A percentile compares a stretch with the other conserved stretches of the same genome.
Evolutionary conservation across 2,113 vertebrate species (phyloP).

Genomic region (Marcusenius ussheri): DNA sequence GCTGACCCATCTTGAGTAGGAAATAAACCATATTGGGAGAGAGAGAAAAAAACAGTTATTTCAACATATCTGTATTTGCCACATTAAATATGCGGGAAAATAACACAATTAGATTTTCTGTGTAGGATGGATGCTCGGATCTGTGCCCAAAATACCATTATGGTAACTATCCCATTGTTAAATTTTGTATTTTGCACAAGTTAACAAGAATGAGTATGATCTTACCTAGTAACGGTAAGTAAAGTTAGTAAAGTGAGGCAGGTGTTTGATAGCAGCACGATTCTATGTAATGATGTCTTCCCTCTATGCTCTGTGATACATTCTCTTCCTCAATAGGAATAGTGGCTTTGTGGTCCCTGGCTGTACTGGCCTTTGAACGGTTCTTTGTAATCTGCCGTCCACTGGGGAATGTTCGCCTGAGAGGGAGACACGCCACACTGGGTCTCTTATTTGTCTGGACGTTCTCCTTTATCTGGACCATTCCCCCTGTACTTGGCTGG

Average conservation of each 20-base stretch:
- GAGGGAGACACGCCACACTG: slow-evolving; percentile 62
- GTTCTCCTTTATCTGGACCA: slow-evolving; percentile 81
- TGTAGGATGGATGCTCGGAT: not conserved
- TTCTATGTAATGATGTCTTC: not conserved
- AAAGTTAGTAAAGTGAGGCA: not conserved
- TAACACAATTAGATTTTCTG: not conserved
- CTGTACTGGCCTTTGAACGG: slow-evolving; percentile 76
- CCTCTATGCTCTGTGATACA: not conserved
- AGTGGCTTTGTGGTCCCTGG: slow-evolving; percentile 79
- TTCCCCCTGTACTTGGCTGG: slow-evolving; percentile 79
- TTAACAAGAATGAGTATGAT: not conserved
- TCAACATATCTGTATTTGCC: not conserved
- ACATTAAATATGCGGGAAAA: not conserved
- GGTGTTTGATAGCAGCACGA: not conserved
- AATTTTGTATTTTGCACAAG: not conserved
- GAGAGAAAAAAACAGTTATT: not conserved
- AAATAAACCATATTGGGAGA: not conserved
- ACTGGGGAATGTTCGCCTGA: slow-evolving; percentile 56
- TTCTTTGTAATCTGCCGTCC: slow-evolving; percentile 76
- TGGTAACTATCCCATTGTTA: not conserved
- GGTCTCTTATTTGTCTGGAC: slow-evolving; percentile 77
- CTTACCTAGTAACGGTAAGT: not conserved
- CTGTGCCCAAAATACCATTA: not conserved
- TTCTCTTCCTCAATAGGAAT: slow-evolving; percentile 60
- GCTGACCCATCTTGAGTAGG: not conserved